These are phyloP conservation scores for Helobdella robusta DNA, from an alignment of 2,888 invertebrate species.

Conservation along the genomic window DNA sequence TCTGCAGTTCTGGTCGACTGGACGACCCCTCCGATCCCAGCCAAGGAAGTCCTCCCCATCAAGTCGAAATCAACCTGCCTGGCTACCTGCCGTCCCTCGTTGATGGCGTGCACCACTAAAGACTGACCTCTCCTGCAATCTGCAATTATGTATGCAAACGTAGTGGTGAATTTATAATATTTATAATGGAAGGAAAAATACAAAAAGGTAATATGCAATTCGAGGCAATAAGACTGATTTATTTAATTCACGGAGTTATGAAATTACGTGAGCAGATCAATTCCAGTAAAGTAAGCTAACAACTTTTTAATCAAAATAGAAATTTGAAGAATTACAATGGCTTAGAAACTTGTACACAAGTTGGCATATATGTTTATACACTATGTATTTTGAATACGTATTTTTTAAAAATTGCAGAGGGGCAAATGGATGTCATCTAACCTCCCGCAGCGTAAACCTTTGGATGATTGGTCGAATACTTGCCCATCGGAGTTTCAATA, in stretches of 20 bases:
- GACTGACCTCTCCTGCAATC: constrained; percentile 98
- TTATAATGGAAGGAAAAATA: background rate
- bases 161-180: too few species aligned
- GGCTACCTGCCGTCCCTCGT: constrained; percentile 95
- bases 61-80: constrained; percentile 80
- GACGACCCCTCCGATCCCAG: constrained; percentile 79
- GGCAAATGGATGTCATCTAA: constrained; percentile 30
- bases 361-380: too few species aligned
- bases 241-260: too few species aligned
- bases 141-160: constrained; percentile 47
- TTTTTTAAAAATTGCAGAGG: background rate
- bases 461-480: constrained; percentile 68
- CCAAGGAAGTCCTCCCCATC: constrained; percentile 65
- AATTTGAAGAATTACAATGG: too few species aligned
- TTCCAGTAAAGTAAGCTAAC: too few species aligned
- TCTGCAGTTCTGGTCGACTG: constrained; percentile 28
- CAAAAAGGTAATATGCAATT: background rate
- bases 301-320: too few species aligned
- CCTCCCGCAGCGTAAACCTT: constrained; percentile 93
- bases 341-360: too few species aligned
- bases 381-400: too few species aligned
- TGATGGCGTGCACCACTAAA: constrained; percentile 94
- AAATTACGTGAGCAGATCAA: too few species aligned
- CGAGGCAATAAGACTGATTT: too few species aligned
- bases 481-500: constrained; percentile 65